These are phyloP conservation scores for Enteromius treurensis DNA, from an alignment of 2,797 vertebrate genomes.

Conservation along the genomic window DNA sequence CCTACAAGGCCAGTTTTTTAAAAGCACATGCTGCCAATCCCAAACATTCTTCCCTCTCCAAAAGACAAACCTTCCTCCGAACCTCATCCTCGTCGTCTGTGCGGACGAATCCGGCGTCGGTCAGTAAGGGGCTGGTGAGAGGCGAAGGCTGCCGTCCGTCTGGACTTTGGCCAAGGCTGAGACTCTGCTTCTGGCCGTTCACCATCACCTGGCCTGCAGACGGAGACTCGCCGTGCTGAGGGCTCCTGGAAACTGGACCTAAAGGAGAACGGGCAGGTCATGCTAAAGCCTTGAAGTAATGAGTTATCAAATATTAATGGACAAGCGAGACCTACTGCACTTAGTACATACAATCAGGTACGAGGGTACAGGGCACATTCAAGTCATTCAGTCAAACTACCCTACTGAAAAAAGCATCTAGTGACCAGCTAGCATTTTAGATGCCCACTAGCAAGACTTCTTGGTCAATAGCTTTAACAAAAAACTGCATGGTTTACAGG, in stretches of 20 bases:
- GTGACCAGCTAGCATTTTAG: not conserved
- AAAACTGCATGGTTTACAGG: not conserved
- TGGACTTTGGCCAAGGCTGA: slow-evolving; percentile 16
- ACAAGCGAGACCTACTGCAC: not conserved
- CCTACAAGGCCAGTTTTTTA: no score
- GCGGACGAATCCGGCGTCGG: slow-evolving; percentile 84
- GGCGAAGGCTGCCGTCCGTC: slow-evolving; percentile 84
- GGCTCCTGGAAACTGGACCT: slow-evolving; percentile 87
- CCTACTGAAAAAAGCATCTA: slow-evolving; percentile 4
- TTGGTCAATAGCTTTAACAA: not conserved
- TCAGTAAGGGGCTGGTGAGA: slow-evolving; percentile 91
- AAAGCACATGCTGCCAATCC: not conserved
- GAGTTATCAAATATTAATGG: not conserved
- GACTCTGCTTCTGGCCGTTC: slow-evolving; percentile 67
- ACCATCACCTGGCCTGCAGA: slow-evolving; percentile 85
- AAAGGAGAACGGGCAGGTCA: slow-evolving; percentile 51
- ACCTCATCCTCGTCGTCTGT: slow-evolving; percentile 94
- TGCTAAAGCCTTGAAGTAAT: not conserved
- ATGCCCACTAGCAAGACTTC: not conserved
- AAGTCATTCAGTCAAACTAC: not conserved
- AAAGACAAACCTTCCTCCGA: slow-evolving; percentile 86
- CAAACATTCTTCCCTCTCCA: not conserved
- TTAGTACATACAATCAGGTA: not conserved
- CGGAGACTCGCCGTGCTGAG: slow-evolving; percentile 86
- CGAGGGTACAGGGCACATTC: not conserved